Percentiles rank a stretch among this genome's conserved stretches.
phyloP scores from a whole-genome alignment of 2,113 vertebrate genomes.

The Aegotheles bennettii region DNA sequence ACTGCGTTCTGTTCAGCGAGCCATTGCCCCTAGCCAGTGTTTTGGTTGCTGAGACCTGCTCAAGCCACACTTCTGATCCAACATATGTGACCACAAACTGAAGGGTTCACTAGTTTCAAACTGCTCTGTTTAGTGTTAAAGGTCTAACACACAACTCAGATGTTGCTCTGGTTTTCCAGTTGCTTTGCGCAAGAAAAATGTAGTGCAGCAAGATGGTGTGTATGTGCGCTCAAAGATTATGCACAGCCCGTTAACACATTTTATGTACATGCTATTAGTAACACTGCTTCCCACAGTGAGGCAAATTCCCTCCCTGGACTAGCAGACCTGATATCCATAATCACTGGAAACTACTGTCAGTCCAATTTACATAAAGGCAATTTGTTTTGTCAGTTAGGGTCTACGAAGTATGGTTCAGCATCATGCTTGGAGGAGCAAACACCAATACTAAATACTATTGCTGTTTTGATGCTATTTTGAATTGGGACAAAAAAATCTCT shows the following conservation, averaged over 20 bases:
- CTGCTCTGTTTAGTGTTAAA: background rate
- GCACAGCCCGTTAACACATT: background rate
- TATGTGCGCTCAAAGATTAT: background rate
- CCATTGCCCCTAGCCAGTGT: background rate
- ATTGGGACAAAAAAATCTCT: background rate
- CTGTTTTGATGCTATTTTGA: conserved; percentile 20
- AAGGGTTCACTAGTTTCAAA: background rate
- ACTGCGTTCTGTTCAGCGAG: background rate
- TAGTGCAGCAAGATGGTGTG: background rate
- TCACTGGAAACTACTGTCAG: conserved; percentile 17
- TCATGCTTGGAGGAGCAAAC: background rate
- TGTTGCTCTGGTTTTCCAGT: background rate
- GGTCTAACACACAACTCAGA: background rate
- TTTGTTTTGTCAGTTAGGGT: background rate
- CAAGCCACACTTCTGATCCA: background rate
- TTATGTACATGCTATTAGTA: background rate
- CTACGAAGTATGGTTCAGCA: background rate
- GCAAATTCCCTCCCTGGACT: background rate
- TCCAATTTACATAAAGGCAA: background rate
- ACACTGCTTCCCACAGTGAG: background rate
- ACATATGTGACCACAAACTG: background rate
- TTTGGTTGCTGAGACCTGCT: background rate
- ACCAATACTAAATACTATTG: background rate
- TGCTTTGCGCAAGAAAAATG: background rate
- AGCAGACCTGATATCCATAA: background rate